Base-by-base conservation (phyloP, 2,888 invertebrate genomes). In the Eubasilissa splendida region DNA sequence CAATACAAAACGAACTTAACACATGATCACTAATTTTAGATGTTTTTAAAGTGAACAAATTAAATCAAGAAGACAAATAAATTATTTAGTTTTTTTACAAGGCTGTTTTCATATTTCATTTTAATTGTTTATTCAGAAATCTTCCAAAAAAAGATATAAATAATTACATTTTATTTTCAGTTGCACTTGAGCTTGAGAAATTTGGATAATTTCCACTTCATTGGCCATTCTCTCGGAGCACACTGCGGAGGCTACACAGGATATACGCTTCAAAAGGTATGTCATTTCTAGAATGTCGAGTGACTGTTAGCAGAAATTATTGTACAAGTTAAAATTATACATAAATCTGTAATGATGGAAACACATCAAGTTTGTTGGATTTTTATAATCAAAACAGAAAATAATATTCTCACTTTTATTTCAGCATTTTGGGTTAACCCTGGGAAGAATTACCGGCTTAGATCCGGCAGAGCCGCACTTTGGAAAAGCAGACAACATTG, bases 391-490 rank as follows among this genome's bases (percentile, higher is more conserved):
- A 33, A 33, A 63, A 10, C 63, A 42, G 42, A 42, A 4, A 33
- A 63, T 33, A 33, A 33, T 0, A 14, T 3, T 50, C 42, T 3
- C 31, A 3, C 14, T 68, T 77, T 70, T 68, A 68, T 81, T 90
- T 53, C 86, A 92, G 90, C 92, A 92, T 86, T 95, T 93, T 85
- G 92, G 93, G 66, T 86, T 95, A 52, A 94, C 92, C 84, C 85
- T 97, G 9, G 96, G 94, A 5, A 90, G 97, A 76, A 97, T 97
- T 76, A 94, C 96, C 0, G 97, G 96, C 0, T 86, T 98, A 85
- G 98, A 98, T 89, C 97, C 98, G 0, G 98, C 98, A 0, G 96
- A 96, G 83, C 98, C 98, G 0, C 95, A 96, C 86, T 98, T 97
- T 89, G 93, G 94, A 81, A 93, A 95, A 85, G 95, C 96, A 0